A percentile compares a stretch with the other conserved stretches of the same genome.
These are phyloP conservation scores for Chaetorhynchus papuensis DNA, from an alignment of 2,113 vertebrate species.

Conservation along the genomic window DNA sequence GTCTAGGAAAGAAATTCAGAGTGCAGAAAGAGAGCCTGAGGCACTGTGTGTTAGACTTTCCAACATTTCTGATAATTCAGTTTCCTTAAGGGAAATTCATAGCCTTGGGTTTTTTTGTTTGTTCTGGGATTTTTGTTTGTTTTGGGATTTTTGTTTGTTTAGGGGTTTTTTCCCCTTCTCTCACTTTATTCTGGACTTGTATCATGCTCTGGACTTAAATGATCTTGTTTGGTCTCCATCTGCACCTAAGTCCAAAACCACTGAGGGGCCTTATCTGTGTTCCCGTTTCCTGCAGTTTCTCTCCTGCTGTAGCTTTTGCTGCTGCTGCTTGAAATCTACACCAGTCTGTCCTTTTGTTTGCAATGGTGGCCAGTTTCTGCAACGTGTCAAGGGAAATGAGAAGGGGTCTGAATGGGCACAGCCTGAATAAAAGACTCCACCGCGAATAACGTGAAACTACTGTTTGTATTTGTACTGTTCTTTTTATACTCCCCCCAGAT, in stretches of 20 bases:
- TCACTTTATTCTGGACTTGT: neutral
- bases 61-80: neutral
- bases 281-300: neutral
- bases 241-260: neutral
- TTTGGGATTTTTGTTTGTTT: neutral
- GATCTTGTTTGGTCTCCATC: neutral
- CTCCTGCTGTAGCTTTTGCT: neutral
- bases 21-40: neutral
- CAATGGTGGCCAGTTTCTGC: neutral
- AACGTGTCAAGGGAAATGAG: neutral
- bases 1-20: neutral
- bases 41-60: neutral
- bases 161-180: rapidly evolving
- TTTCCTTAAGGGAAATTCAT: neutral
- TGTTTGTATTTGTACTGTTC: neutral
- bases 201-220: neutral
- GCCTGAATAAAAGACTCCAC: neutral
- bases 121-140: neutral
- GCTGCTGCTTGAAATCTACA: neutral
- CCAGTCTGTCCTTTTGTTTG: neutral
- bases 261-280: neutral
- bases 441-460: neutral
- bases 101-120: neutral
- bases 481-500: neutral
- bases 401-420: neutral